phyloP scores from a whole-genome alignment of 2,797 vertebrate genomes.

The Pseudochirops cupreus region DNA sequence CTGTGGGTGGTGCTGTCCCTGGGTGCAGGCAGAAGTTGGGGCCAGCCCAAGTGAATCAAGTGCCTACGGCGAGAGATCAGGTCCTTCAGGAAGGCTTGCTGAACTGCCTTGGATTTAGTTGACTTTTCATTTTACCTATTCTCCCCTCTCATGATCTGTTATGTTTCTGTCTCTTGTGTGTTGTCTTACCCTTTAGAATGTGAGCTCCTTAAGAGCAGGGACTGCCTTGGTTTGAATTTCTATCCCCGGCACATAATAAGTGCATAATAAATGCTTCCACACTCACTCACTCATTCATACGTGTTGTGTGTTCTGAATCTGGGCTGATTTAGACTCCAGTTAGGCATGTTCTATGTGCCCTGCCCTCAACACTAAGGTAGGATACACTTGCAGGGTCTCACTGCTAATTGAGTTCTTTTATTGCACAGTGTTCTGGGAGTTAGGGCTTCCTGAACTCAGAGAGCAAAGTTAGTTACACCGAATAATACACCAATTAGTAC shows the following conservation, averaged over 20 bases:
- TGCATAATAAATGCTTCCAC: background rate
- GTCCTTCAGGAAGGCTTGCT: background rate
- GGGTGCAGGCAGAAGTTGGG: background rate
- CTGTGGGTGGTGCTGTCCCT: background rate
- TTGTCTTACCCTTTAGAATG: background rate
- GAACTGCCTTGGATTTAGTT: background rate
- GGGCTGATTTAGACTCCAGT: background rate
- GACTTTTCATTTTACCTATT: background rate
- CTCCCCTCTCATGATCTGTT: background rate
- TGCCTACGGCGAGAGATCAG: background rate
- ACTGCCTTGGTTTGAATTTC: background rate
- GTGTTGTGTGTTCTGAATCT: background rate
- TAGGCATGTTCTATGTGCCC: background rate
- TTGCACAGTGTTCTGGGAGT: background rate
- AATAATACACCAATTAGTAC: slow-evolving; percentile 24
- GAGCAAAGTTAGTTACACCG: slow-evolving; percentile 33
- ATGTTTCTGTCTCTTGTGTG: background rate
- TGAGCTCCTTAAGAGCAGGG: background rate
- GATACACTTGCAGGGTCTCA: slow-evolving; percentile 25
- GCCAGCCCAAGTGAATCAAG: background rate
- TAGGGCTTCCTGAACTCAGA: slow-evolving; percentile 34
- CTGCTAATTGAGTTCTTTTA: slow-evolving; percentile 27
- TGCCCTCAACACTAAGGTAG: background rate
- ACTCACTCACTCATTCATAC: background rate
- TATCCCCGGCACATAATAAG: background rate